Evolutionary conservation across 2,888 invertebrate species (phyloP), one percentile per base, ranked within the genome.

Genomic region (Amphipyra berbera): DNA sequence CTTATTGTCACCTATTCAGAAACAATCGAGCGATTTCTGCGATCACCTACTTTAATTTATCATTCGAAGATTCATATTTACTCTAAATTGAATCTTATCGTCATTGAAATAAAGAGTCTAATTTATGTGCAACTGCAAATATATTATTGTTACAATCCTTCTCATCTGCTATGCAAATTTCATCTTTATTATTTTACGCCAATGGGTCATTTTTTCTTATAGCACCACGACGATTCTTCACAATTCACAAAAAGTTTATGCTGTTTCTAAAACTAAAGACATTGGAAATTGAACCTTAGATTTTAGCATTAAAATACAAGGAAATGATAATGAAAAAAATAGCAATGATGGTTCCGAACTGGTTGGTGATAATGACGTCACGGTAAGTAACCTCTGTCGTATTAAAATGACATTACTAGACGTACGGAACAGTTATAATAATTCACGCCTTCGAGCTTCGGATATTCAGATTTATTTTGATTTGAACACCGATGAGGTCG

Each of bases 391-490:
- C 78, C 83, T 78, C 79, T 76, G 81, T 83, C 84, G 78, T 92
- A 94, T 94, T 94, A 94, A 94, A 94, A 94, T 91, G 87, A 92
- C 94, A 94, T 94, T 94, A 93, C 91, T 88, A 84, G 82, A 82
- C 82, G 81, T 85, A 85, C 80, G 78, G 84, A 88, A 92, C 91
- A 86, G 90, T 90, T 91, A 90, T 83, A 83, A 88, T 88, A 88
- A 86, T 91, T 92, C 88, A 90, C 91, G 88, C 90, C 87, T 89
- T 79, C 77, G 72, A 76, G 76, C 77, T 84, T 85, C 80, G 83
- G 78, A 82, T 87, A 85, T 87, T 86, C 69, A 80, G 78, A 81
- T 83, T 83, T 78, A 75, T 78, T 79, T 78, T 78, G 77, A 76
- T 81, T 81, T 78, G 57, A 63, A 67, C 61, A 64, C 55, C 72